phyloP scores from a whole-genome alignment of 2,888 invertebrate species.

The Cinara cedri region DNA sequence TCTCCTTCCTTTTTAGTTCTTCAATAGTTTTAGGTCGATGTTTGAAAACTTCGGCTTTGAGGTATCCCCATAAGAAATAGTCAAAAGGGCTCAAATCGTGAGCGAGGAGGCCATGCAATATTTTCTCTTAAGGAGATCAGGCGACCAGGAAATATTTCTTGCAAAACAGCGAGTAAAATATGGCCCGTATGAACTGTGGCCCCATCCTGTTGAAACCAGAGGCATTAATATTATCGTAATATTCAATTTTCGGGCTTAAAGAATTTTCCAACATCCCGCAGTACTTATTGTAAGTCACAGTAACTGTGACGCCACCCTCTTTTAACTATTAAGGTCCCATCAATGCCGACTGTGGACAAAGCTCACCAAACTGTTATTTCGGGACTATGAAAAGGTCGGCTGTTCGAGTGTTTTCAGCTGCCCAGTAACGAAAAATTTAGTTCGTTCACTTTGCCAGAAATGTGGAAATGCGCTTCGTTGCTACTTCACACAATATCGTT shows the following conservation, averaged over 20 bases:
- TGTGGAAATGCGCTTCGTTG: conserved; percentile 2
- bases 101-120: not conserved
- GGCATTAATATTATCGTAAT: too few relatives aligned
- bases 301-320: too few relatives aligned
- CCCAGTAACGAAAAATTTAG: not conserved
- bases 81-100: not conserved
- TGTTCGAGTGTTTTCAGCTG: not conserved
- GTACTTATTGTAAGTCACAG: too few relatives aligned
- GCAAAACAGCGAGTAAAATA: not conserved
- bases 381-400: too few relatives aligned
- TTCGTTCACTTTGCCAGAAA: conserved; percentile 1
- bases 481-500: not conserved
- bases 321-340: too few relatives aligned
- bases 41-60: not conserved
- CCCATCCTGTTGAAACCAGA: too few relatives aligned
- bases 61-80: not conserved
- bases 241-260: too few relatives aligned
- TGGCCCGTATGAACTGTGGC: too few relatives aligned
- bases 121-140: not conserved
- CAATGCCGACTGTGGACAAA: not conserved
- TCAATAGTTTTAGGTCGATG: not conserved
- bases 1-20: not conserved
- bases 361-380: too few relatives aligned
- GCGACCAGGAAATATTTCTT: not conserved
- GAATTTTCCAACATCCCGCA: too few relatives aligned